phyloP scores from a whole-genome alignment of 2,888 invertebrate genomes.

The Lottia scabra region DNA sequence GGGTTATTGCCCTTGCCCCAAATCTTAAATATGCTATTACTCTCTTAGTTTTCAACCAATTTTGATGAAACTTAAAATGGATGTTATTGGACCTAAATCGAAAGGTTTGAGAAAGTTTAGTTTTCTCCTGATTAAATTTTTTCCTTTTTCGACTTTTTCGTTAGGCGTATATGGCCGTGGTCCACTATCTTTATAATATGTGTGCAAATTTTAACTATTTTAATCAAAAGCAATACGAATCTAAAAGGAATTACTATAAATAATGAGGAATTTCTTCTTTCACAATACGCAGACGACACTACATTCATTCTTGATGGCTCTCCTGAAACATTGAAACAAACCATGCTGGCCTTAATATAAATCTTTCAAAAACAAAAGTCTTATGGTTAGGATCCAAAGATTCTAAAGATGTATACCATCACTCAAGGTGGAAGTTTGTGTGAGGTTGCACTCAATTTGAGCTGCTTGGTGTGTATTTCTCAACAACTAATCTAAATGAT shows the following conservation, averaged over 20 bases:
- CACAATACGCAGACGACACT: slow-evolving; percentile 14
- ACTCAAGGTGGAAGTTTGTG: slow-evolving; percentile 7
- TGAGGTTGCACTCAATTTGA: slow-evolving; percentile 4
- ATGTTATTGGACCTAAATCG: too few relatives aligned
- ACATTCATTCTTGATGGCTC: slow-evolving; percentile 10
- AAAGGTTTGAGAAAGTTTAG: too few relatives aligned
- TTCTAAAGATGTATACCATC: neutral
- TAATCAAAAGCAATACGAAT: slow-evolving; percentile 2
- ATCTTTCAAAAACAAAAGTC: slow-evolving; percentile 8
- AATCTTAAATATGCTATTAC: too few relatives aligned
- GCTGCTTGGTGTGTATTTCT: slow-evolving; percentile 7
- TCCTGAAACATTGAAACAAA: neutral
- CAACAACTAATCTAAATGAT: neutral
- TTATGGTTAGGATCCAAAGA: neutral
- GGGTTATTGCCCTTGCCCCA: too few relatives aligned
- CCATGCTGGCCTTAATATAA: neutral
- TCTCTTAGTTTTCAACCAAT: too few relatives aligned
- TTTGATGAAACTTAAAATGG: too few relatives aligned
- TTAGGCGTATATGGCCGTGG: too few relatives aligned
- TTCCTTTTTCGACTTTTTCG: too few relatives aligned
- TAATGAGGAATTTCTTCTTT: slow-evolving; percentile 4
- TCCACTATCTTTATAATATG: too few relatives aligned
- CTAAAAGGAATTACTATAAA: slow-evolving; percentile 13
- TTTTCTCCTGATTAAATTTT: too few relatives aligned
- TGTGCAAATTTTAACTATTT: slow-evolving; percentile 13